Percentiles rank a stretch among this genome's conserved stretches.
These are phyloP conservation scores for Coptodon bakossiorum DNA, from an alignment of 2,113 vertebrate species.

Conservation along the genomic window DNA sequence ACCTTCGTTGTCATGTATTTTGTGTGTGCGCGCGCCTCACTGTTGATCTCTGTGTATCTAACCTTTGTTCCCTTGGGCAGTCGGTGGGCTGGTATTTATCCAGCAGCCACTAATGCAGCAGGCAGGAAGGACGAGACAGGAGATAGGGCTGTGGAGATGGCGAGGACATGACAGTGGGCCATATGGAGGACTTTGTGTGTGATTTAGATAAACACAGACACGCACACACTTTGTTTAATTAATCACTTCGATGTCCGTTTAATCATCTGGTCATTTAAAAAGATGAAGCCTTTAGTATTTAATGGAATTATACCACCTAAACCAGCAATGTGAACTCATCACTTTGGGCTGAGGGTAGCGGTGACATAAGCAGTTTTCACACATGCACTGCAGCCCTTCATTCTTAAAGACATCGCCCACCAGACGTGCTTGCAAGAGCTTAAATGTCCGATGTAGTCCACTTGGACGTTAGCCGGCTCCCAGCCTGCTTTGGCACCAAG, in stretches of 20 bases:
- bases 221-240: neutral
- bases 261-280: neutral
- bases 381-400: neutral
- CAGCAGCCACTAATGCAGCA: constrained; percentile 63
- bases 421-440: neutral
- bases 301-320: neutral
- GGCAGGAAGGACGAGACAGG: constrained; percentile 48
- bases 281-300: neutral
- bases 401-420: neutral
- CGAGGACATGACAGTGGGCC: constrained; percentile 27
- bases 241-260: neutral
- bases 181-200: constrained; percentile 26
- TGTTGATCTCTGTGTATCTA: constrained; percentile 55
- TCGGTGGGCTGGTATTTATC: constrained; percentile 57
- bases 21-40: neutral
- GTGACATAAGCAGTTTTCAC: neutral
- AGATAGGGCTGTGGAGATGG: constrained; percentile 30
- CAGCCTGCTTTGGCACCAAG: neutral
- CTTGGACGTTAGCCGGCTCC: neutral
- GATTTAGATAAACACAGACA: neutral
- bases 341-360: neutral
- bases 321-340: neutral
- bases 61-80: constrained; percentile 62
- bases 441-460: neutral
- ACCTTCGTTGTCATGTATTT: constrained; percentile 9